A percentile compares a stretch with the other conserved stretches of the same genome.
Evolutionary conservation across 64 coral and sea anemone genomes (phyloP).

Genomic region (Astreopora myriophthalma): DNA sequence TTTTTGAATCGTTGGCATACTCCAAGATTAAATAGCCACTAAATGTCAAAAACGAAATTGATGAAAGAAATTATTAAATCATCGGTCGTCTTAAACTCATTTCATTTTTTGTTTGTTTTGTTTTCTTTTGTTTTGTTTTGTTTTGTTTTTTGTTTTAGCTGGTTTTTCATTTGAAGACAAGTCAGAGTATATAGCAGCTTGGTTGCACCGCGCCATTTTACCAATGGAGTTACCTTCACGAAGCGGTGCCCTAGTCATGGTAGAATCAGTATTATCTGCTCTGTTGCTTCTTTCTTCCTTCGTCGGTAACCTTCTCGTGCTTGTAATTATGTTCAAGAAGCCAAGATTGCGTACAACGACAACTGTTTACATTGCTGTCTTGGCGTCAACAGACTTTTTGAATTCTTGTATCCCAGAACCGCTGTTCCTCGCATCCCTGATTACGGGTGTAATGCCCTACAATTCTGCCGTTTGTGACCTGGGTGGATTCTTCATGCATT

Average conservation of each 20-base stretch:
- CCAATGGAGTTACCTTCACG: not conserved
- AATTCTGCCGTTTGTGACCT: not conserved
- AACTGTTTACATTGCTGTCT: not conserved
- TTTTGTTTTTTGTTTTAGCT: not conserved
- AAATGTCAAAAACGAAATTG: too few species aligned
- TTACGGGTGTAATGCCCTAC: not conserved
- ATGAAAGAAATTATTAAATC: too few species aligned
- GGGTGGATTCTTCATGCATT: not conserved
- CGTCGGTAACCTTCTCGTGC: not conserved
- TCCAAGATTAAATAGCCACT: too few species aligned
- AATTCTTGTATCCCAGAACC: not conserved
- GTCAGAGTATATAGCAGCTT: not conserved
- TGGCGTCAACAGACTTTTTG: conserved; percentile 23
- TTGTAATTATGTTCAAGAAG: not conserved
- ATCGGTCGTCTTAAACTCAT: too few species aligned
- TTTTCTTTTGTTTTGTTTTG: too few species aligned
- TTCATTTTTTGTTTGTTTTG: too few species aligned
- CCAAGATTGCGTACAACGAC: not conserved
- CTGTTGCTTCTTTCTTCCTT: not conserved
- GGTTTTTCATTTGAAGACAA: not conserved
- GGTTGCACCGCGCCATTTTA: not conserved
- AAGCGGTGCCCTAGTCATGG: not conserved
- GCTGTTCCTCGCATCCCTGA: not conserved
- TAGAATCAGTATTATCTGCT: not conserved
- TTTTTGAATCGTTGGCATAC: too few species aligned